Evolutionary conservation across 1,140 invertebrate species (phyloP).

Genomic region (Dinoponera quadriceps): DNA sequence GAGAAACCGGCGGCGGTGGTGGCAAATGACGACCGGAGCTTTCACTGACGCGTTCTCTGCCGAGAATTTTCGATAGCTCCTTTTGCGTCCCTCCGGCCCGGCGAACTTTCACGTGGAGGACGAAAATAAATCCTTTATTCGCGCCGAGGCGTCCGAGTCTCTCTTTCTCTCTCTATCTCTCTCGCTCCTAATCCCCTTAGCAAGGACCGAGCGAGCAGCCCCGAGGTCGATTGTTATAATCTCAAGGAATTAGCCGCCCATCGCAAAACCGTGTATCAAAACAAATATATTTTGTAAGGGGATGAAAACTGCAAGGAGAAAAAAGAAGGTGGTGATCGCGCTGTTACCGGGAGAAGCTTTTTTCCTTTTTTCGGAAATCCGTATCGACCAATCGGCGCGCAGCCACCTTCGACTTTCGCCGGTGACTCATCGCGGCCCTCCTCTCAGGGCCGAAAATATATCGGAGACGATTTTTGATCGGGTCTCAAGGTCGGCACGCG

Average conservation of each 20-base stretch:
- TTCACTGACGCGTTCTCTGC: constrained; percentile 45
- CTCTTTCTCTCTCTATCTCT: too few relatives aligned
- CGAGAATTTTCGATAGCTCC: constrained; percentile 46
- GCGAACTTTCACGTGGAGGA: constrained; percentile 39
- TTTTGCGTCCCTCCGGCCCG: not conserved
- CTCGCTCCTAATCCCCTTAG: too few relatives aligned
- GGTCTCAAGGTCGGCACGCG: not conserved
- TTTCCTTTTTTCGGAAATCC: too few relatives aligned
- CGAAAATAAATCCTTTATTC: constrained; percentile 34
- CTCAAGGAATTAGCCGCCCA: too few relatives aligned
- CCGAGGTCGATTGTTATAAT: too few relatives aligned
- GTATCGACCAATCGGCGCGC: not conserved
- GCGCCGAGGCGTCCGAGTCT: not conserved
- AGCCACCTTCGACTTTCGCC: not conserved
- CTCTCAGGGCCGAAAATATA: not conserved
- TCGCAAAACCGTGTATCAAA: too few relatives aligned
- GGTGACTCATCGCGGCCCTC: constrained; percentile 7
- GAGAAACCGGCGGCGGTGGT: constrained; percentile 35
- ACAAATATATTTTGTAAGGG: too few relatives aligned
- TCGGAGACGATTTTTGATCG: constrained; percentile 15
- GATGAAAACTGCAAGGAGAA: too few relatives aligned
- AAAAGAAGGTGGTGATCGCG: too few relatives aligned
- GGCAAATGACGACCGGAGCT: constrained; percentile 58
- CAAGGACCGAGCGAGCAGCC: too few relatives aligned
- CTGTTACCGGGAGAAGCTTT: too few relatives aligned